These are phyloP conservation scores for Acanthiza pusilla DNA, from an alignment of 2,797 vertebrate genomes.

Conservation along the genomic window DNA sequence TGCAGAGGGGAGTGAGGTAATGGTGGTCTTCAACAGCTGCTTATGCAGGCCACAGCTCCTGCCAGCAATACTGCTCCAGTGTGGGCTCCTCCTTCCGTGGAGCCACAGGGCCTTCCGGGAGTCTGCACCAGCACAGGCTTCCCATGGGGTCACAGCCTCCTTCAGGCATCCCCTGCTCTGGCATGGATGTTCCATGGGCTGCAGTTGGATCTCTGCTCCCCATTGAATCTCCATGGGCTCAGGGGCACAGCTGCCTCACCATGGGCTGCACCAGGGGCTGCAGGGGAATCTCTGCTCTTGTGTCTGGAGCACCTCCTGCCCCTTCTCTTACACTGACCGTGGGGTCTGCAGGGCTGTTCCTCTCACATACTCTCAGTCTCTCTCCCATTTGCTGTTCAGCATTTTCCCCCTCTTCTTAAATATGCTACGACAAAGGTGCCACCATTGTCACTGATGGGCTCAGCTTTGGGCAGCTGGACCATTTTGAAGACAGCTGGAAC, in stretches of 20 bases:
- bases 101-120: neutral
- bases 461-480: neutral
- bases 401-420: neutral
- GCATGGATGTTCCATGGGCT: fast-evolving
- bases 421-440: neutral
- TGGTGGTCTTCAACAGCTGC: neutral
- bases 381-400: neutral
- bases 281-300: neutral
- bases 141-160: neutral
- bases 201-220: neutral
- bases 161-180: neutral
- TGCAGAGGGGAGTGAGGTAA: neutral
- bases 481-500: neutral
- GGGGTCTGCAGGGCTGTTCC: neutral
- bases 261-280: neutral
- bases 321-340: neutral
- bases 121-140: neutral
- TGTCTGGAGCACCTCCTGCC: neutral
- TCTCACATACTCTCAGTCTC: neutral
- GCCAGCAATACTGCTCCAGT: neutral
- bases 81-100: neutral
- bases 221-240: neutral
- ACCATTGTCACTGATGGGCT: neutral
- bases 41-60: neutral
- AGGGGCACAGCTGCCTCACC: neutral